Base-by-base conservation (phyloP, 1,140 invertebrate genomes). In the Heliothis subflexa region DNA sequence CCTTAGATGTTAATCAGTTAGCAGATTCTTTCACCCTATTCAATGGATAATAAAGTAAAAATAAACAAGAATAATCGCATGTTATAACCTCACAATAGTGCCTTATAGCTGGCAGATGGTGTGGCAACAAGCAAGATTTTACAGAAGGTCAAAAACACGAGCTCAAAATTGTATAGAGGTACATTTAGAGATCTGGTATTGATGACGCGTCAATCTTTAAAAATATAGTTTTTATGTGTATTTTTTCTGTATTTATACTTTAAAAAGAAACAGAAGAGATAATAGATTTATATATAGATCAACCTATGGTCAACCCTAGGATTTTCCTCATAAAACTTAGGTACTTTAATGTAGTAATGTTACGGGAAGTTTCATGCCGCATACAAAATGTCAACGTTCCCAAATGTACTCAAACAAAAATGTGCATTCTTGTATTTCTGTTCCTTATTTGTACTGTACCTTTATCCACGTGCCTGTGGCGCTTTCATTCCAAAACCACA, bases 51-150 rank as follows among this genome's bases (percentile, higher is more conserved):
- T 64, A 28, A 75, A 50, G 18, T 50, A 62, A 61, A 73, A 75
- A 75, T 64, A 75, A 64, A 75, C 33, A 59, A 73, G n/a, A 75
- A 66, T 21, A 16, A 75, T 47, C 72, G 57, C 57, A 33, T 21
- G 21, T n/a, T 40, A 40, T 40, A 40, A 40, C 5, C 33, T 40
- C 33, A 40, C 66, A 75, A 62, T 54, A 28, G 57, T 2, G 40
- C 59, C 2, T 33, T 21, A 55, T 14, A 59, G 57, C 14, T 40
- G 57, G 59, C 72, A 61, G 57, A 62, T 62, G 57, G 47, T 49
- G 13, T 28, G 16, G 52, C 21, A 21, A 62, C 11, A 12, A 1
- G 0, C n/a, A 9, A 75, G 18, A 40, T 2, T 50, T 50, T 4
- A 33, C 57, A 75, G 72, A 75, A 75, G 72, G n/a, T 73, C 1